Base-by-base conservation (phyloP, 2,888 invertebrate genomes). In the Bellardia pandia region DNA sequence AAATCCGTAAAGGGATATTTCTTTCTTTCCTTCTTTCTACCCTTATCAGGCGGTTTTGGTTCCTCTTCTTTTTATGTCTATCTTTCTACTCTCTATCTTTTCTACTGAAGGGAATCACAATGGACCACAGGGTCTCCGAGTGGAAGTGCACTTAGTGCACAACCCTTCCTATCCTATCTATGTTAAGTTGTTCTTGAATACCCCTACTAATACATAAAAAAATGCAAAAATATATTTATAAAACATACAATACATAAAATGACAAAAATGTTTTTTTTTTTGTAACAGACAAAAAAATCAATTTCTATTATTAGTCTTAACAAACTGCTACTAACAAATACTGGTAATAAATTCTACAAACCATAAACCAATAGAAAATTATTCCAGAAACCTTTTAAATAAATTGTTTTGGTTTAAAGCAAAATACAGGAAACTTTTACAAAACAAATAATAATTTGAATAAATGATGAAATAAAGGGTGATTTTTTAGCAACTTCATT, bases 291-390 rank as follows among this genome's bases (percentile, higher is more conserved):
- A 82, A 40, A 64, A 60, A 81, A 87, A 87, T 85, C 85, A 85
- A 87, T 87, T 87, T 82, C 76, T 78, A 82, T 87, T 87, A 87
- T 87, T 87, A 87, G 87, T 81, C 81, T 78, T 86, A 77, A 56
- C 66, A 14, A 9, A 2, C 53, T 53, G 48, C 13, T 30, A 9
- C 13, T 56, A 13, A 51, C 3, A 60, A 40, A 58, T 56, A 82
- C 66, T 74, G 80, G 77, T 40, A 81, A 85, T 87, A 85, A 69
- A 75, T 68, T n/a, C 56, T 68, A 78, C 66, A 62, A 53, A 14
- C 60, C 68, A 72, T 16, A 68, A 75, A 62, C n/a, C 69, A 37
- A 83, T 75, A 45, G 53, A 13, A 77, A 76, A 64, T 75, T 37
- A 58, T 40, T 37, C 23, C n/a, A 37, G 51, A 86, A 85, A 85